Base-by-base conservation (phyloP, 1,140 invertebrate species). In the Lucilia sericata region DNA sequence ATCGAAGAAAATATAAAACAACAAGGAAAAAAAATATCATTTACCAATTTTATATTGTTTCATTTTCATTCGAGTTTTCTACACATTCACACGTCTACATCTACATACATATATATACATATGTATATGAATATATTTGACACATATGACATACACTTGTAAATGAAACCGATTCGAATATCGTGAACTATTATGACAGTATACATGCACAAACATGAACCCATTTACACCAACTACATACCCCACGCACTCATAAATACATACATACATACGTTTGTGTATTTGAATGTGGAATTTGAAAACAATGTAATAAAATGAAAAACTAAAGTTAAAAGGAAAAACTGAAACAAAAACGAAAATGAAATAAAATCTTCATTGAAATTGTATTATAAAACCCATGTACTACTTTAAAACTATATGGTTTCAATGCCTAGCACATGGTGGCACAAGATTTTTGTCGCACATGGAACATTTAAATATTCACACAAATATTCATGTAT, bases 21-120 rank as follows among this genome's bases (percentile, higher is more conserved):
- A 17, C n/a, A 60, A 60, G 55, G 55, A 70, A 70, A n/a, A n/a
- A 65, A 65, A 70, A 70, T 70, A 70, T 70, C 65, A 70, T 70
- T 70, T 21, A 70, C 65, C 65, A 70, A 70, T 70, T 70, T 70
- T 70, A 25, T 70, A 70, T 70, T 70, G 65, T 70, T 70, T 70
- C 65, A 21, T 70, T 70, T 70, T 25, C 65, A 70, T 70, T 70
- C 21, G n/a, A 70, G 65, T 70, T 70, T 25, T 25, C 65, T 21
- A 21, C 65, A 70, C 42, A 30, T 30, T 42, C 42, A 42, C 25
- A 30, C 25, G 3, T 30, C 25, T 30, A 30, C 25, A 30, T 3
- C n/a, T 17, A 19, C 60, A 70, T 21, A 0, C 19, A 70, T 21
- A 70, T 51, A n/a, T n/a, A n/a, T n/a, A n/a, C n/a, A n/a, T n/a